A percentile compares a stretch with the other conserved stretches of the same genome.
These are phyloP conservation scores for Xylota sylvarum DNA, from an alignment of 2,888 invertebrate genomes.

Conservation along the genomic window DNA sequence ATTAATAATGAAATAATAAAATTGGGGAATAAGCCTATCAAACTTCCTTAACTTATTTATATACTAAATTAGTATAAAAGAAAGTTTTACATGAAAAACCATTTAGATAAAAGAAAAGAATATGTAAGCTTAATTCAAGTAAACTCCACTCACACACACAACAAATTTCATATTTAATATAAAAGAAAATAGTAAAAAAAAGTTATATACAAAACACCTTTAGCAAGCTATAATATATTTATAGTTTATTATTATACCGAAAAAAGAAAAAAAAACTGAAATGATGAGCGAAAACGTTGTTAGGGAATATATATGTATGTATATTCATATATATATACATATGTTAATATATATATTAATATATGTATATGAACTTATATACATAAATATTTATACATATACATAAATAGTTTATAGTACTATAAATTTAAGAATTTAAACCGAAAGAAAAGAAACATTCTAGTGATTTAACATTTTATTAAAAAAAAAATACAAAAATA, in stretches of 20 bases:
- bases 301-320: slow-evolving; percentile 72
- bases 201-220: slow-evolving; percentile 50
- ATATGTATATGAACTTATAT: slow-evolving; percentile 59
- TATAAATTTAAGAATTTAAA: slow-evolving; percentile 58
- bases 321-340: slow-evolving; percentile 62
- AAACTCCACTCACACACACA: slow-evolving; percentile 55
- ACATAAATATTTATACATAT: slow-evolving; percentile 72
- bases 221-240: slow-evolving; percentile 60
- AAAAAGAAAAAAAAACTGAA: slow-evolving; percentile 34
- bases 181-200: slow-evolving; percentile 40
- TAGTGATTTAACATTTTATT: slow-evolving; percentile 68
- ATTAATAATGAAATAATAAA: slow-evolving; percentile 66
- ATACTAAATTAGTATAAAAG: slow-evolving; percentile 77
- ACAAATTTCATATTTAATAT: slow-evolving; percentile 54
- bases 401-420: slow-evolving; percentile 60
- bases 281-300: slow-evolving; percentile 59
- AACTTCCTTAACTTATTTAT: slow-evolving; percentile 71
- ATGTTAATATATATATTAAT: slow-evolving; percentile 53
- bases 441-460: slow-evolving; percentile 61
- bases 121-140: slow-evolving; percentile 61
- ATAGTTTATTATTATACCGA: slow-evolving; percentile 58
- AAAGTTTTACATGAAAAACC: slow-evolving; percentile 62
- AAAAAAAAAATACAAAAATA: slow-evolving; percentile 34
- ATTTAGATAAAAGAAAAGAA: slow-evolving; percentile 64
- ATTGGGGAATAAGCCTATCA: slow-evolving; percentile 62